These are phyloP conservation scores for Brienomyrus longianalis DNA, from an alignment of 2,113 vertebrate genomes.

Conservation along the genomic window DNA sequence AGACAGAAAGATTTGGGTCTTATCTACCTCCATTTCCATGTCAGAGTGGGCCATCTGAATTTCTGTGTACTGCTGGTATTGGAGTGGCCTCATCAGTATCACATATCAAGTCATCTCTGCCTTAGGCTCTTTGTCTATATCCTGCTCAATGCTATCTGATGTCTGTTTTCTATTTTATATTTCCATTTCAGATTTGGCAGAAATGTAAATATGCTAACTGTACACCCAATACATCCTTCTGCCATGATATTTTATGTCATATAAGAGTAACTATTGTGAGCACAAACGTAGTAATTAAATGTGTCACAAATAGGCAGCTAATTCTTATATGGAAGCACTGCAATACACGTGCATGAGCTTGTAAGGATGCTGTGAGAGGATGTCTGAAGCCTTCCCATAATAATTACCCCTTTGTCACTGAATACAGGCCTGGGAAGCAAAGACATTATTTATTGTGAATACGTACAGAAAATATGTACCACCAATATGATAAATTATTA, in stretches of 20 bases:
- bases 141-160: neutral
- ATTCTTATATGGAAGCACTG: slow-evolving; percentile 53
- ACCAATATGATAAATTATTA: neutral
- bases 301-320: slow-evolving; percentile 52
- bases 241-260: neutral
- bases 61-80: neutral
- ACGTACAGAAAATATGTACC: neutral
- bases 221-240: neutral
- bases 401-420: neutral
- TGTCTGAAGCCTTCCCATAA: neutral
- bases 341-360: slow-evolving; percentile 32
- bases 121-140: neutral
- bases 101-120: neutral
- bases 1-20: neutral
- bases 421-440: neutral
- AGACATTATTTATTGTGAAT: neutral
- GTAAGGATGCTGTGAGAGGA: slow-evolving; percentile 21
- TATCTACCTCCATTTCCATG: neutral
- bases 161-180: neutral
- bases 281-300: neutral
- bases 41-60: neutral
- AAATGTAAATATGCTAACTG: neutral
- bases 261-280: neutral
- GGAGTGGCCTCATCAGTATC: neutral
- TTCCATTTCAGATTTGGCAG: neutral